Evolutionary conservation across 1,140 invertebrate genomes (phyloP), one percentile per base, ranked within the genome.

Genomic region (Penaeus vannamei): DNA sequence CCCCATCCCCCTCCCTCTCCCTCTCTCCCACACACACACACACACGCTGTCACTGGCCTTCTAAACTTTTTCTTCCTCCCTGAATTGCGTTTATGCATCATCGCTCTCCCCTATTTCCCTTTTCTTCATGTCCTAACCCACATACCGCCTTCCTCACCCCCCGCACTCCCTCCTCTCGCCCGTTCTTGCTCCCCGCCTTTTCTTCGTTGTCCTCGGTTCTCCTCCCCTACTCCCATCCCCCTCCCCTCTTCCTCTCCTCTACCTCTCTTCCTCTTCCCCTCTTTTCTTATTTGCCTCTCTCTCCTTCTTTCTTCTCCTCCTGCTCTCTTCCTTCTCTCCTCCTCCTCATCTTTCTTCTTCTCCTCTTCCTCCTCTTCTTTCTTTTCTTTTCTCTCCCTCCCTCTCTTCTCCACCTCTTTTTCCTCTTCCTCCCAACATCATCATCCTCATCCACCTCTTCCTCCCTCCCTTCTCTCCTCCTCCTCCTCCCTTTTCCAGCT

Each of bases 401-500:
- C 22, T 29, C 5, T 29, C 22, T 61, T 82, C 23, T 8, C 62
- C n/a, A 59, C 59, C 23, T 61, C 81, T 59, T 22, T 42, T 23
- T 3, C 19, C 79, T 10, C 59, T 3, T 20, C 59, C 4, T n/a
- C 22, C 42, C 60, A 7, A 14, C 42, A n/a, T n/a, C 26, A 14
- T 22, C 26, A 76, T 36, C 26, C 69, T 76, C 26, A 1, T 10
- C 26, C 26, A 10, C 69, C 4, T 29, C 53, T 20, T n/a, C 26
- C 82, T 17, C 1, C 79, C n/a, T 5, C 14, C 29, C 42, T 20
- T 36, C 36, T 2, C 20, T 20, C 82, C 26, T 32, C 82, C 82
- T 66, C 60, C 59, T 66, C 26, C 62, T 23, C 29, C 60, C 83
- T 66, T 64, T 64, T 42, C 83, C 62, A 26, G 32, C 83, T 66